phyloP scores from a whole-genome alignment of 2,888 invertebrate genomes.

The Tryphoninae sp. region DNA sequence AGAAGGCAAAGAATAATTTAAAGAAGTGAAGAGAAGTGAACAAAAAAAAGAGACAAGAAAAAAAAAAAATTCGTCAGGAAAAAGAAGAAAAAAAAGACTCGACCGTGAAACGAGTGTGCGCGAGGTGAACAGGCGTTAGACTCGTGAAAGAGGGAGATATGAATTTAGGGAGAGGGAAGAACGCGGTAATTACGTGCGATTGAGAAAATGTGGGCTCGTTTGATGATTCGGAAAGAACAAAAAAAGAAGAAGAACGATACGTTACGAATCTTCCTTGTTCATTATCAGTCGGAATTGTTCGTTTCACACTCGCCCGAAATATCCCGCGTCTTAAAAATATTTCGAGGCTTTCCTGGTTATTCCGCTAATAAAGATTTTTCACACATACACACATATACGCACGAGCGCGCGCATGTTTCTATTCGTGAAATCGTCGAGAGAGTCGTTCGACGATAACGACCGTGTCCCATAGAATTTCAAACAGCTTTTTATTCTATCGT shows the following conservation, averaged over 20 bases:
- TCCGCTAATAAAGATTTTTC: too few relatives aligned
- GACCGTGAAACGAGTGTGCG: conserved; percentile 34
- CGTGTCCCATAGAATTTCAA: too few relatives aligned
- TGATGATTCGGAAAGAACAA: not conserved
- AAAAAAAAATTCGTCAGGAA: conserved; percentile 18
- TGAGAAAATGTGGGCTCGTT: not conserved
- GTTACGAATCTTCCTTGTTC: not conserved
- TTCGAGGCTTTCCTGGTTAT: too few relatives aligned
- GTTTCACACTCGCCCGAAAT: too few relatives aligned
- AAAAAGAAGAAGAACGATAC: not conserved
- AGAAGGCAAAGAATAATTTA: conserved; percentile 41
- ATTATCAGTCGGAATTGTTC: too few relatives aligned
- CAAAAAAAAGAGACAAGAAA: conserved; percentile 5
- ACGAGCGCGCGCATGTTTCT: too few relatives aligned
- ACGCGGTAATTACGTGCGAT: conserved; percentile 11
- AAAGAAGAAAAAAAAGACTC: conserved; percentile 6
- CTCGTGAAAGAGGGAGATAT: not conserved
- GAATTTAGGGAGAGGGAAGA: not conserved
- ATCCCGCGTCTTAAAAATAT: too few relatives aligned
- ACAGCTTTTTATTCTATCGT: too few relatives aligned
- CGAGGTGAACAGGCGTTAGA: conserved; percentile 53
- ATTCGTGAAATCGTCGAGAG: too few relatives aligned
- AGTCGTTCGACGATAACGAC: too few relatives aligned
- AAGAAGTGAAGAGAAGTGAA: conserved; percentile 17
- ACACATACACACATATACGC: too few relatives aligned